Evolutionary conservation across 2,888 invertebrate species (phyloP).

Genomic region (Drosophila monieri): DNA sequence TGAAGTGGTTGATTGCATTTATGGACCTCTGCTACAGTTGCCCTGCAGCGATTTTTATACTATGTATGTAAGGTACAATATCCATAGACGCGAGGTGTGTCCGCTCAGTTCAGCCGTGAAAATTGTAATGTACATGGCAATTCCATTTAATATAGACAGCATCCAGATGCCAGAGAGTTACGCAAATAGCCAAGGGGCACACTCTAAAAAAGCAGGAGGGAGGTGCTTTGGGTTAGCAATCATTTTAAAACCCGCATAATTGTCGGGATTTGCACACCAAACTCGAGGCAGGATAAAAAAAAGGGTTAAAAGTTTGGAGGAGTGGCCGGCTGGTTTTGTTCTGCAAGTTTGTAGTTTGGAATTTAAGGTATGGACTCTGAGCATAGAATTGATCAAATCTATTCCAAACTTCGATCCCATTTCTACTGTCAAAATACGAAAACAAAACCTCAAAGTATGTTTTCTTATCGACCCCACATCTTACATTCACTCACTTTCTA

Average conservation of each 20-base stretch:
- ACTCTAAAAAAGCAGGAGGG: constrained; percentile 5
- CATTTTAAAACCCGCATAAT: constrained; percentile 77
- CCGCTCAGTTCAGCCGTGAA: constrained; percentile 73
- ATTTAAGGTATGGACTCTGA: background rate
- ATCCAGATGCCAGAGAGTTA: constrained; percentile 63
- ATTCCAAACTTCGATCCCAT: background rate
- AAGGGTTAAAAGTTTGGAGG: constrained; percentile 23
- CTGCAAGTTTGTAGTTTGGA: constrained; percentile 2
- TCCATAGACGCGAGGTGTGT: constrained; percentile 58
- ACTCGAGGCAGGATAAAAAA: constrained; percentile 22
- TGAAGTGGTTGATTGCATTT: constrained; percentile 78
- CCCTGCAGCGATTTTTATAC: constrained; percentile 18
- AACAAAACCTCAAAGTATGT: constrained; percentile 16
- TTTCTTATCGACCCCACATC: constrained; percentile 37
- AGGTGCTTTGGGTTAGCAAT: constrained; percentile 55
- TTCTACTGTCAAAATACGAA: constrained; percentile 59
- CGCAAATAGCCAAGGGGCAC: constrained; percentile 69
- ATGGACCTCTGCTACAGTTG: constrained; percentile 50
- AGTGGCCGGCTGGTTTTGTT: constrained; percentile 32
- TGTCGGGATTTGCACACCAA: constrained; percentile 78
- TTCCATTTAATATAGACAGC: constrained; percentile 63
- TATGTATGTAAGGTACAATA: constrained; percentile 6
- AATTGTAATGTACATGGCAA: constrained; percentile 71
- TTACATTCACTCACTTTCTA: constrained; percentile 24
- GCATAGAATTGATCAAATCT: background rate